Percentiles rank a stretch among this genome's conserved stretches.
Conservation (phyloP, 92 coral and sea anemone genomes). For the Palythoa grandiflora region DNA sequence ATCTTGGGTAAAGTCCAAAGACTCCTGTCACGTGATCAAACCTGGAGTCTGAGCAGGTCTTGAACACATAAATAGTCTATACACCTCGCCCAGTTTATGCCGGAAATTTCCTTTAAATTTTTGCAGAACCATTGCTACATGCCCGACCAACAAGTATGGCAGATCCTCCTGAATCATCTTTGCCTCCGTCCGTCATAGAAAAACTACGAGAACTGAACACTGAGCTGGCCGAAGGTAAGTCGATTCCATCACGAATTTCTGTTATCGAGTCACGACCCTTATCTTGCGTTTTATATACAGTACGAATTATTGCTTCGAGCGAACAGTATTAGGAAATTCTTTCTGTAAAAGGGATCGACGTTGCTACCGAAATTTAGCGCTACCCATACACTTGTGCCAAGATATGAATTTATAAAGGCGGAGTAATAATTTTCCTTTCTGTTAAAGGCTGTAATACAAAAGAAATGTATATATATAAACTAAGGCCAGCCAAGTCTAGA, state of each 20-base stretch:
- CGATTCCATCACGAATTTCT: slow-evolving; percentile 14
- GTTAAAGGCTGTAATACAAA: not conserved
- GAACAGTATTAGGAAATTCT: slow-evolving; percentile 9
- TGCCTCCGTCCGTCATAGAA: slow-evolving; percentile 88
- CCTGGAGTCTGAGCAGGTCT: slow-evolving; percentile 42
- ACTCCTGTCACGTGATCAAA: slow-evolving; percentile 45
- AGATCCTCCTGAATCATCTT: slow-evolving; percentile 92
- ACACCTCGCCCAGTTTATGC: slow-evolving; percentile 96
- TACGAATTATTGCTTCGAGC: slow-evolving; percentile 5
- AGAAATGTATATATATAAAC: not conserved
- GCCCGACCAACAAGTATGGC: slow-evolving; percentile 91
- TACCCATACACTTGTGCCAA: not conserved
- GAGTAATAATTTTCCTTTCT: not conserved
- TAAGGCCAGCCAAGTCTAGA: not conserved
- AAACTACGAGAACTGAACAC: slow-evolving; percentile 91
- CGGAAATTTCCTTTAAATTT: slow-evolving; percentile 75
- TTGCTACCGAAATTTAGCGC: slow-evolving; percentile 7
- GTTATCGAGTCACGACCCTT: slow-evolving; percentile 8
- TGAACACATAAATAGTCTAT: slow-evolving; percentile 36
- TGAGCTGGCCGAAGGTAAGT: slow-evolving; percentile 98
- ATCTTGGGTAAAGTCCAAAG: slow-evolving; percentile 19
- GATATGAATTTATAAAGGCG: not conserved
- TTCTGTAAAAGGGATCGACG: not conserved
- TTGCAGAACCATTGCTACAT: slow-evolving; percentile 81
- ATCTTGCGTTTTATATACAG: slow-evolving; percentile 17